Evolutionary conservation across 2,113 vertebrate species (phyloP), one percentile per base, ranked within the genome.

Genomic region (Ptychochromis oligacanthus): DNA sequence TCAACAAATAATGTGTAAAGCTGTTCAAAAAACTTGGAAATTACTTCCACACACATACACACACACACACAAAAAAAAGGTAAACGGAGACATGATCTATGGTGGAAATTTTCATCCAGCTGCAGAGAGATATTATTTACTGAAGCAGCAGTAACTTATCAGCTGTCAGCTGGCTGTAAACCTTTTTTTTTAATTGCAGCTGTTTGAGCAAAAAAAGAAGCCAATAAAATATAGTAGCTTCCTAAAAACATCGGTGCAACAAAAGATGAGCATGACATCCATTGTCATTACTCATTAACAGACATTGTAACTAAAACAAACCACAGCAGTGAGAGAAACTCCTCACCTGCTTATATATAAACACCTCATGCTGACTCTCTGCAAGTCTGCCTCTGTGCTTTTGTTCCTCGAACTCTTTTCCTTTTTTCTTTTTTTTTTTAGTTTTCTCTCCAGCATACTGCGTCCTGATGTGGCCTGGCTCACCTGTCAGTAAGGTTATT

Each of bases 401-500:
- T 72, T 72, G 46, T 62, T 70, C 38, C 34, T 67, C 61, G 18
- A 31, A 58, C 26, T 24, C 22, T 31, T 11, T 43, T 20, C 56
- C 1, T 46, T 31, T 58, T 22, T 20, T n/a, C 1, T 20, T 59
- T n/a, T 52, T 75, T 46, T 3, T 36, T 34, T 34, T n/a, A 15
- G 0, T 36, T 46, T 7, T 72, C 49, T 43, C 12, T 34, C n/a
- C n/a, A n/a, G n/a, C n/a, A n/a, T n/a, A n/a, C n/a, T n/a, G n/a
- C n/a, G n/a, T n/a, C 64, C 65, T 17, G 22, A 74, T 28, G 64
- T 26, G 74, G 70, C 17, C 74, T 65, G 20, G 4, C 40, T 76
- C 38, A 76, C 59, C 65, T 83, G 84, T 90, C 77, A 81, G 67
- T 26, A 61, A 62, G 59, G 77, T 56, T 65, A 79, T 54, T 79